Evolutionary conservation across 2,797 vertebrate species (phyloP).

Genomic region (Halcyon badia): DNA sequence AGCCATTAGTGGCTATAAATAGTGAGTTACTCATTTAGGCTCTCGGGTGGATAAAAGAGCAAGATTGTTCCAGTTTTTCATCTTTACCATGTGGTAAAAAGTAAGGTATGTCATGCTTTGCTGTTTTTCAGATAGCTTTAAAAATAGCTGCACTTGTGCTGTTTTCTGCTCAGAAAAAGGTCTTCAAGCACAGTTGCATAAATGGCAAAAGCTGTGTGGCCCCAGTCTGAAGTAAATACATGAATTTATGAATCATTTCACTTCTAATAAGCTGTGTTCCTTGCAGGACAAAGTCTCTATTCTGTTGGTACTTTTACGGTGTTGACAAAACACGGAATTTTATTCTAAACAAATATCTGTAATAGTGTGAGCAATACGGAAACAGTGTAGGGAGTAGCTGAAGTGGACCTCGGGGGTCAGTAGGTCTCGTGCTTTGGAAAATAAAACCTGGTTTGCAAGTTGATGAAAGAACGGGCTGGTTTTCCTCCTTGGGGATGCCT

Average conservation of each 20-base stretch:
- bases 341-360: not conserved
- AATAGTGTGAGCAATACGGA: not conserved
- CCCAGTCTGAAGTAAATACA: not conserved
- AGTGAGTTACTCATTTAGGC: constrained; percentile 51
- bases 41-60: constrained; percentile 12
- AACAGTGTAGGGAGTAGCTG: not conserved
- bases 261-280: not conserved
- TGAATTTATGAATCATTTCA: not conserved
- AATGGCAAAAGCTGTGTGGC: not conserved
- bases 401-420: accelerated
- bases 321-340: not conserved
- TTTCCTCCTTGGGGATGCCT: not conserved
- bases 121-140: not conserved
- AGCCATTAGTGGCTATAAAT: constrained; percentile 71
- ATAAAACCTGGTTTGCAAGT: not conserved
- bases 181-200: not conserved
- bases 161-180: constrained; percentile 18
- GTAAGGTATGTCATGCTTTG: constrained; percentile 48
- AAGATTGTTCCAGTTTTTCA: constrained; percentile 44
- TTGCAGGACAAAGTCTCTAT: not conserved
- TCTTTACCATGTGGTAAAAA: constrained; percentile 59
- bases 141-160: constrained; percentile 40
- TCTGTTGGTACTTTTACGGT: not conserved
- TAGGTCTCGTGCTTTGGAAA: not conserved
- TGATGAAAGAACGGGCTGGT: accelerated